A percentile compares a stretch with the other conserved stretches of the same genome.
Evolutionary conservation across 2,888 invertebrate species (phyloP).

Genomic region (Andrena flavipes): DNA sequence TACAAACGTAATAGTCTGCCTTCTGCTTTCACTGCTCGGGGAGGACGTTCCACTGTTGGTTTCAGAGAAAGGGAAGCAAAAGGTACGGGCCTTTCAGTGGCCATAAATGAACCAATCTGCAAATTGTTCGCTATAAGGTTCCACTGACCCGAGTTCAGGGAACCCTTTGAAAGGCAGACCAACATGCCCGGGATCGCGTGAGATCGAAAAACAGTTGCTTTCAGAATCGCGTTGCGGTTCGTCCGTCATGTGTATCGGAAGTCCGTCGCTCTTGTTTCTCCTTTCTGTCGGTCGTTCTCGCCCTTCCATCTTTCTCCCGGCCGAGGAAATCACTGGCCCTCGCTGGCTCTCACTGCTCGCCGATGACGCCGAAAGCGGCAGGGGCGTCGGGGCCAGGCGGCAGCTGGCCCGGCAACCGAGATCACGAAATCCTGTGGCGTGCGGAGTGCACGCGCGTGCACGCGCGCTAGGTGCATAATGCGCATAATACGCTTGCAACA

Average conservation of each 20-base stretch:
- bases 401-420: slow-evolving; percentile 67
- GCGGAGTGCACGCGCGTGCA: slow-evolving; percentile 44
- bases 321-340: slow-evolving; percentile 67
- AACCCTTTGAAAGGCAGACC: slow-evolving; percentile 5
- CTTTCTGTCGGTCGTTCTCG: background rate
- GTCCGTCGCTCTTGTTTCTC: slow-evolving; percentile 54
- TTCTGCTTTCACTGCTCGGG: no score
- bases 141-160: background rate
- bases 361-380: slow-evolving; percentile 70
- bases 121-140: no score
- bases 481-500: slow-evolving; percentile 49
- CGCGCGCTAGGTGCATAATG: slow-evolving; percentile 40
- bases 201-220: slow-evolving; percentile 60
- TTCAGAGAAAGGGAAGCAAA: no score
- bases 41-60: no score
- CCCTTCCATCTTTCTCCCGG: slow-evolving; percentile 60
- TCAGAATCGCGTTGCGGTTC: slow-evolving; percentile 78
- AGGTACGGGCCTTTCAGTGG: no score
- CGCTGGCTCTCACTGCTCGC: slow-evolving; percentile 58
- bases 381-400: slow-evolving; percentile 70
- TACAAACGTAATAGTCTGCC: no score
- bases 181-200: slow-evolving; percentile 30
- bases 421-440: slow-evolving; percentile 63
- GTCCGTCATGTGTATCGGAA: slow-evolving; percentile 79
- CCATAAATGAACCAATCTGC: no score